Base-by-base conservation (phyloP, 2,113 vertebrate species). In the Centrocercus urophasianus region DNA sequence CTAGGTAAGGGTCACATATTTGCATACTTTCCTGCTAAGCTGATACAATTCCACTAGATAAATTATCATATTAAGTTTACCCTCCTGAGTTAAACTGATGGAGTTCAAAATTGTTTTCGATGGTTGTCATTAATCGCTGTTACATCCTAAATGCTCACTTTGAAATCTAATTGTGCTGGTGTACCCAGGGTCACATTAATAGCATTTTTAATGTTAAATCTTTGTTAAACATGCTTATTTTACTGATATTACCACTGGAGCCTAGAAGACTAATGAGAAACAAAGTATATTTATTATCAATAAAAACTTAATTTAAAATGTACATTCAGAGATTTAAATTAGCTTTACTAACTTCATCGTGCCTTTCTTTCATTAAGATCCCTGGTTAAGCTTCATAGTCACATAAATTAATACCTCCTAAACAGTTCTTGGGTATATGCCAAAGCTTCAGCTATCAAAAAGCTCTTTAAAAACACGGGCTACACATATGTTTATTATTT, bases 21-120 rank as follows among this genome's bases (percentile, higher is more conserved):
- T 99, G 98, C 99, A 99, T 99, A 98, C 98, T 97, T 98, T 98
- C 99, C 98, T 97, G 99, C 99, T 98, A 99, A 97, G 99, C 98
- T 94, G 98, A 98, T 98, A 98, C 97, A 98, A 98, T 98, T 98
- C 98, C 98, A 98, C 98, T 97, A 98, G 99, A 99, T 98, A 98
- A 99, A 99, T 99, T 99, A 99, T 99, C 99, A 99, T 99, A 99
- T 99, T 99, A 99, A 99, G 99, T 99, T 99, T 98, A 99, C 98
- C 99, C 99, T 99, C 98, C 99, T 99, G 98, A 98, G 98, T 99
- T 99, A 98, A 99, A 99, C 98, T 99, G 98, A 99, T 99, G 99
- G 98, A 98, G 98, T 99, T 98, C 98, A 98, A 99, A 99, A 99
- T 99, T 99, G 99, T 99, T 99, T 99, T 98, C 98, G 98, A 99